Base-by-base conservation (phyloP, 2,113 vertebrate species). In the Ptilorrhoa leucosticta region DNA sequence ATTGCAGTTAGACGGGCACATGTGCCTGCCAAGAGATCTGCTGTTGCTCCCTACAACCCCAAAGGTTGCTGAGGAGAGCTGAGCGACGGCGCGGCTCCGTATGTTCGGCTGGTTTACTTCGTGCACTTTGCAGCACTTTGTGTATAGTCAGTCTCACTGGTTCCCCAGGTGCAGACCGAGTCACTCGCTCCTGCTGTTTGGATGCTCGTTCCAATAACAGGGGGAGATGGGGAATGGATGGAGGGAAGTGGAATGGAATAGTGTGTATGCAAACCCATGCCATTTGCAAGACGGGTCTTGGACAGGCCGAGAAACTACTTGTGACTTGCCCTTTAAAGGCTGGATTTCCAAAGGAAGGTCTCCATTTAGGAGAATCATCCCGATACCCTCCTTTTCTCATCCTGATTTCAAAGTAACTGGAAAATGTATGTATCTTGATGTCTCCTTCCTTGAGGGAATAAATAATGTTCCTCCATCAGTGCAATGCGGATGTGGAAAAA, bases 61-160 rank as follows among this genome's bases (percentile, higher is more conserved):
- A 45, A 37, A 90, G 85, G 94, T 77, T 91, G 26, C 82, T 47
- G 47, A 82, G 2, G 24, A 93, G 92, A 53, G 39, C 61, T 3
- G 58, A 50, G 24, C 1, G 2, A 1, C 1, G 4, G 82, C 23
- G 8, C 2, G 0, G 81, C 79, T 83, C 58, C 4, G 0, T 27
- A 19, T 3, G 44, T 26, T 72, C 6, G 0, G 63, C 47, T 40
- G 83, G 72, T 90, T 93, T 94, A 84, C 88, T 60, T 50, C 0
- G 63, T 83, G 97, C 96, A 96, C 94, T 95, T 76, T 37, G 90
- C 75, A 93, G 95, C 96, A 93, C 97, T 96, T 96, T 97, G 92
- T 94, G 90, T 96, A 87, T 21, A 93, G 91, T 93, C 66, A 2
- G 73, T 95, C 94, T 71, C 95, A 57, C 88, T 69, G 89, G 79